phyloP scores from a whole-genome alignment of 2,888 invertebrate genomes.

The Herminia tarsipennalis region DNA sequence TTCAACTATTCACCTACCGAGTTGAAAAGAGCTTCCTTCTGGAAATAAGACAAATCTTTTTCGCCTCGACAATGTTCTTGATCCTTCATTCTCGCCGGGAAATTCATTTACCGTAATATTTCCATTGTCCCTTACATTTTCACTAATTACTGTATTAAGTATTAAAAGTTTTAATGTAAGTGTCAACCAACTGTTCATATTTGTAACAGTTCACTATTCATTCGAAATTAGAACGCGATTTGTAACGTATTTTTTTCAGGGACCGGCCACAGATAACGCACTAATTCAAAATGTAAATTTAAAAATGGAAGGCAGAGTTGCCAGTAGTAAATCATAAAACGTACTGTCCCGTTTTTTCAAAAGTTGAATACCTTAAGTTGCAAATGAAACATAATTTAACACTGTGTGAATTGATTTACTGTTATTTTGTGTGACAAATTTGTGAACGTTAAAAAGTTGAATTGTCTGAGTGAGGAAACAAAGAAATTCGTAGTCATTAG shows the following conservation, averaged over 20 bases:
- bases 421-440: conserved; percentile 55
- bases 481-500: conserved; percentile 25
- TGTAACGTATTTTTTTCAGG: conserved; percentile 25
- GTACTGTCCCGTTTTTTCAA: conserved; percentile 59
- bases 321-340: conserved; percentile 56
- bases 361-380: conserved; percentile 54
- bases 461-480: conserved; percentile 28
- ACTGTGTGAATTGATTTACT: conserved; percentile 72
- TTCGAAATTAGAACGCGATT: conserved; percentile 31
- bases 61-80: conserved; percentile 77
- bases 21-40: conserved; percentile 86
- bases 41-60: conserved; percentile 87
- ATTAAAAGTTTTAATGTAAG: conserved; percentile 43
- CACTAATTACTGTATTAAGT: conserved; percentile 52
- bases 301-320: conserved; percentile 45
- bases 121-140: conserved; percentile 46
- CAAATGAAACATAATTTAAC: conserved; percentile 77
- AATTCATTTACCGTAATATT: conserved; percentile 51
- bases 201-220: conserved; percentile 11
- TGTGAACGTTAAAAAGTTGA: conserved; percentile 28
- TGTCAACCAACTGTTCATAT: conserved; percentile 31
- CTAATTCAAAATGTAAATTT: conserved; percentile 23
- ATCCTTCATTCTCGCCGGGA: conserved; percentile 50
- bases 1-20: conserved; percentile 72
- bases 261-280: conserved; percentile 26